Base-by-base conservation (phyloP, 2,113 vertebrate species). In the Forbesichthys papilliferus region DNA sequence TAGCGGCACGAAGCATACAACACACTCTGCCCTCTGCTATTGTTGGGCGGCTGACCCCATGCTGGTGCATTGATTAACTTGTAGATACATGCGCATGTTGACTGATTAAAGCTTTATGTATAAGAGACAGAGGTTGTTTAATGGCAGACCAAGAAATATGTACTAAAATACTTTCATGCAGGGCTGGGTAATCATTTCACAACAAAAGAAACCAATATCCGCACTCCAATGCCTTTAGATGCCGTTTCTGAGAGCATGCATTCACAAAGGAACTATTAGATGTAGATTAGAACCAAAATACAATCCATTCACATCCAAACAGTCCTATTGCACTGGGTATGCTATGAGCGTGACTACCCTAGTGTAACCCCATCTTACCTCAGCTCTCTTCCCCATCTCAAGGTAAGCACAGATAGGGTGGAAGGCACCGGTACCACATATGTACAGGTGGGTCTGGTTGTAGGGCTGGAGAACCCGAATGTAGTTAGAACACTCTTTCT, bases 401-500 rank as follows among this genome's bases (percentile, higher is more conserved):
- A 99, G 89, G 81, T 95, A 99, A 71, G 95, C 93, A 77, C 98
- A 99, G 90, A 97, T 90, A 47, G 98, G 98, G 88, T 99, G 97
- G 85, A 98, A 99, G 79, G 98, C 98, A 67, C 98, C 98, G 0
- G 98, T 99, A 85, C 98, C 98, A 11, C 98, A 99, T 75, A 96
- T 94, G 0, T 98, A 99, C 81, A 99, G 87, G 87, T 99, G 98
- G 60, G 95, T 99, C 84, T 97, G 95, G 90, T 99, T 99, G 81
- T 92, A 99, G 34, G 91, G 75, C 74, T 98, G 96, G 12, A 99
- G 94, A 63, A 99, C 96, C 57, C 97, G 94, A 88, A 99, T 95
- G 90, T 96, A 99, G 93, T 99, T 99, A 48, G 95, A 95, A 89
- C 97, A 99, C 90, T 99, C 98, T 90, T 92, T 98, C 98, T 99